Base-by-base conservation (phyloP, 2,113 vertebrate genomes). In the Perca flavescens region DNA sequence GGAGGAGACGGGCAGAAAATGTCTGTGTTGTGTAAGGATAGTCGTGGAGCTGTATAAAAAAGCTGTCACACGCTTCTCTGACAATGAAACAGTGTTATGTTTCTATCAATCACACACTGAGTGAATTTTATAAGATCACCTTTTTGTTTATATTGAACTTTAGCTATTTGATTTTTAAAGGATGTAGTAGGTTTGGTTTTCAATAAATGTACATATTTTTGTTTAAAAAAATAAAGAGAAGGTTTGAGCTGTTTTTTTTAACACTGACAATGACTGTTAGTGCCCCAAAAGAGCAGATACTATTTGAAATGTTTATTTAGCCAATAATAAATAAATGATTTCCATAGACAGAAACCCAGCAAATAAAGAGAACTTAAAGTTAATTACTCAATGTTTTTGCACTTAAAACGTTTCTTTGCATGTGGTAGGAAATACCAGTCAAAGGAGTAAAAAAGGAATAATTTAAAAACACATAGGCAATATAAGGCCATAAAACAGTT, bases 61-160 rank as follows among this genome's bases (percentile, higher is more conserved):
- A 81, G 65, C 74, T 86, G 78, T 86, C 85, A 88, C 47, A 58
- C 53, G 62, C 75, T 67, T 7, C 34, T 79, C 66, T 86, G 47
- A 86, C 57, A 62, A 11, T 63, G 21, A 43, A 82, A 72, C 34
- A 63, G 62, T 28, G 75, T 61, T 79, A 63, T 73, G 74, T 77
- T 71, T 80, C 63, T 74, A 64, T 79, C 63, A 61, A 13, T 80
- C 46, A 6, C 3, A 66, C 17, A 58, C 47, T 67, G 22, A 2
- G 11, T 71, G 25, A 65, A 72, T 76, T 74, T 34, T 13, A 57
- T 40, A 17, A 71, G 22, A 73, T 78, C 46, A 61, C 28, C 61
- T 70, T 62, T 49, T 50, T 75, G 47, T 74, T 79, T 47, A 52
- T 19, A 13, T 64, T 43, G 15, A 74, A 58, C 28, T 3, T 28